These are phyloP conservation scores for Rhinichthys klamathensis DNA, from an alignment of 2,113 vertebrate genomes.

Conservation along the genomic window DNA sequence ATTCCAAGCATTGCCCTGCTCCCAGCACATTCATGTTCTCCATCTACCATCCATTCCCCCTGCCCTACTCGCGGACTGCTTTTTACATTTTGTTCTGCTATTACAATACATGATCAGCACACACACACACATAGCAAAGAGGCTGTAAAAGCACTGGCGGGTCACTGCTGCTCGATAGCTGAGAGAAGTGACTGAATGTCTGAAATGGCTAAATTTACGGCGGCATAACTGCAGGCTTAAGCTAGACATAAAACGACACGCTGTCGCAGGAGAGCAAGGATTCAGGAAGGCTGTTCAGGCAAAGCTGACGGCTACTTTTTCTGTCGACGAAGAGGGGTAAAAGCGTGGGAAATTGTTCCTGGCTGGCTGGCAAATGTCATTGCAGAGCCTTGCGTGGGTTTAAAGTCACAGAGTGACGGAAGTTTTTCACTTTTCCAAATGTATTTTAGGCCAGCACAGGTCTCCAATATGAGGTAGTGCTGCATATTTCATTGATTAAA, in stretches of 20 bases:
- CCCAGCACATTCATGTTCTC: conserved; percentile 55
- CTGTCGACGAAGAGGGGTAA: conserved; percentile 34
- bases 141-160: conserved; percentile 66
- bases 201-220: conserved; percentile 58
- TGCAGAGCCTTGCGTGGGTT: conserved; percentile 59
- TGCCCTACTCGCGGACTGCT: conserved; percentile 56
- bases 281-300: conserved; percentile 14
- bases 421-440: conserved; percentile 57
- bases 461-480: conserved; percentile 48
- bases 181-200: conserved; percentile 60
- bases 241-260: conserved; percentile 54
- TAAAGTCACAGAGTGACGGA: conserved; percentile 54
- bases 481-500: conserved; percentile 53
- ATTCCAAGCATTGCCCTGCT: conserved; percentile 63
- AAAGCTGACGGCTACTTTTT: conserved; percentile 38
- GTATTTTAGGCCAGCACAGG: conserved; percentile 44
- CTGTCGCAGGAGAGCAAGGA: conserved; percentile 50
- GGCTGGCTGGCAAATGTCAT: conserved; percentile 59
- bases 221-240: conserved; percentile 50
- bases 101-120: conserved; percentile 57
- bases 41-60: conserved; percentile 47
- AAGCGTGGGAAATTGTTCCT: conserved; percentile 68
- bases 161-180: conserved; percentile 59
- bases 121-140: conserved; percentile 47
- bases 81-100: conserved; percentile 67